A percentile compares a stretch with the other conserved stretches of the same genome.
Evolutionary conservation across 1,140 invertebrate genomes (phyloP).

Genomic region (Ctenoplectra terminalis): DNA sequence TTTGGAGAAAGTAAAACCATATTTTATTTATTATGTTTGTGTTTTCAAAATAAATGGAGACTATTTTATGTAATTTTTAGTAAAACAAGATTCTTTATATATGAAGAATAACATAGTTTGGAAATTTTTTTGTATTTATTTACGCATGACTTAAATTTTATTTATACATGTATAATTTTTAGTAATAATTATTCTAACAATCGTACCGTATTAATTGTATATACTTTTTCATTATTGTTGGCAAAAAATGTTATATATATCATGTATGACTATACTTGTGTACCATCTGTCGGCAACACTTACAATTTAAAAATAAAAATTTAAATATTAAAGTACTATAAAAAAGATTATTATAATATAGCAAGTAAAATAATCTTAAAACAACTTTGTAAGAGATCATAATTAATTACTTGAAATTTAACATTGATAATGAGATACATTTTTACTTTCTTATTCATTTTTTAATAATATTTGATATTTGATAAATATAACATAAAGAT

Average conservation of each 20-base stretch:
- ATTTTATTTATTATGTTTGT: too few species aligned
- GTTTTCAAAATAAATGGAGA: not conserved
- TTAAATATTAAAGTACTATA: too few species aligned
- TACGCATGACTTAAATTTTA: not conserved
- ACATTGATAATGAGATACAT: too few species aligned
- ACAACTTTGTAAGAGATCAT: too few species aligned
- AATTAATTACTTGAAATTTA: too few species aligned
- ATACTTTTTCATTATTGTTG: not conserved
- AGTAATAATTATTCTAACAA: not conserved
- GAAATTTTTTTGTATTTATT: not conserved
- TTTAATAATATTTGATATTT: too few species aligned
- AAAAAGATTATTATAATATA: too few species aligned
- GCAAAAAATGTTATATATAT: not conserved
- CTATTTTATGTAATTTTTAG: not conserved
- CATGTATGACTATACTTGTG: not conserved
- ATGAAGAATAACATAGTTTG: not conserved
- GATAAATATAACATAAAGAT: too few species aligned
- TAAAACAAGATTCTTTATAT: not conserved
- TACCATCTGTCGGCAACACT: constrained; percentile 10
- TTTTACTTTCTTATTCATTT: not conserved
- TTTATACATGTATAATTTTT: not conserved
- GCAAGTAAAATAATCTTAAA: too few species aligned
- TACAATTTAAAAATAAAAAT: not conserved
- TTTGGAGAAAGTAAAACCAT: not conserved
- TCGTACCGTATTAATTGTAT: not conserved